Evolutionary conservation across 2,797 vertebrate species (phyloP).

Genomic region (Phaenicophaeus curvirostris): DNA sequence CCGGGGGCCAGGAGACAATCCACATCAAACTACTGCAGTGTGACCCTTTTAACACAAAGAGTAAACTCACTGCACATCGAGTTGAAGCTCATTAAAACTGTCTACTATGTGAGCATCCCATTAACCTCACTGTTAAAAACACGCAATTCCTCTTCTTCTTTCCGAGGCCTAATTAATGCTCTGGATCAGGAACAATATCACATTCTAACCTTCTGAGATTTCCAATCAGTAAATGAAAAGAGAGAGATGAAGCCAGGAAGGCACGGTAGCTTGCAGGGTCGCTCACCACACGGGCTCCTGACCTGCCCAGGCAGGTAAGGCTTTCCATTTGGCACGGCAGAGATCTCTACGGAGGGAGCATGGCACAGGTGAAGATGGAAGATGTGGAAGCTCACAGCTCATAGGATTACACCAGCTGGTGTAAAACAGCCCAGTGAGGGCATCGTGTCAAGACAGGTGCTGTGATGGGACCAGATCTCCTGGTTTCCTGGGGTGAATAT

Average conservation of each 20-base stretch:
- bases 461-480: neutral
- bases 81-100: conserved; percentile 99
- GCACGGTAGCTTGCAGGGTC: neutral
- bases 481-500: neutral
- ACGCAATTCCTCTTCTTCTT: conserved; percentile 80
- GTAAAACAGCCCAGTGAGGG: neutral
- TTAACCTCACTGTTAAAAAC: conserved; percentile 85
- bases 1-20: conserved; percentile 88
- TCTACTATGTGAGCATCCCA: conserved; percentile 85
- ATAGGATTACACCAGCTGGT: neutral
- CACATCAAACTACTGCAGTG: conserved; percentile 91
- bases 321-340: neutral
- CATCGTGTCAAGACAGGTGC: rapidly evolving
- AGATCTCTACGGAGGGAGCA: neutral
- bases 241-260: conserved; percentile 13
- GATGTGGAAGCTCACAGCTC: neutral
- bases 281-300: neutral
- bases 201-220: conserved; percentile 72
- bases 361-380: neutral
- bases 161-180: conserved; percentile 83
- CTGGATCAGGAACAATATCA: conserved; percentile 75
- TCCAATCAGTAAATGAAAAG: conserved; percentile 69
- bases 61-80: conserved; percentile 94
- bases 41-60: conserved; percentile 98
- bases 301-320: conserved; percentile 49